Percentiles rank a stretch among this genome's conserved stretches.
These are phyloP conservation scores for Thumatha senex DNA, from an alignment of 2,888 invertebrate genomes.

Conservation along the genomic window DNA sequence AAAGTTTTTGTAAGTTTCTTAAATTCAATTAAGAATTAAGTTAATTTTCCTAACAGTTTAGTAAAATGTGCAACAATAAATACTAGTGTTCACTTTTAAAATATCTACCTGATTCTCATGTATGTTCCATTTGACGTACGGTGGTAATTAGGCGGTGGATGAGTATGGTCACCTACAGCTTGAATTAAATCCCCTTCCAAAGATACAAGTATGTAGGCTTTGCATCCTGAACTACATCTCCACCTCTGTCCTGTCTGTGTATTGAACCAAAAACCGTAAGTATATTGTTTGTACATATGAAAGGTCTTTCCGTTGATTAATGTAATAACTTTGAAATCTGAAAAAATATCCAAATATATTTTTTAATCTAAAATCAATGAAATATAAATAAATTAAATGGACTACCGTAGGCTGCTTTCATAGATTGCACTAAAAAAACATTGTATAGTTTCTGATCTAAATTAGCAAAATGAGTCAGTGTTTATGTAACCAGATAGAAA, in stretches of 20 bases:
- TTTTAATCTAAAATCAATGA: no score
- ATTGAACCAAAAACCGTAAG: slow-evolving; percentile 33
- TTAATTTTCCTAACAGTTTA: no score
- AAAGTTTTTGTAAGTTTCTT: no score
- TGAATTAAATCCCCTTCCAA: slow-evolving; percentile 15
- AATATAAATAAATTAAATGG: no score
- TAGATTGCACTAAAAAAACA: no score
- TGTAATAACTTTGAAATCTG: slow-evolving; percentile 33
- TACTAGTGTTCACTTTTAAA: no score
- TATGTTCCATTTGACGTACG: slow-evolving; percentile 6
- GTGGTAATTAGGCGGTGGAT: slow-evolving; percentile 4
- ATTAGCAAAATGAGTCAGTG: no score
- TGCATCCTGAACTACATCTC: slow-evolving; percentile 35
- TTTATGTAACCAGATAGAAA: no score
- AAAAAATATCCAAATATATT: background rate
- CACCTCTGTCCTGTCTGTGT: slow-evolving; percentile 18
- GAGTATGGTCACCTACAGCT: slow-evolving; percentile 8
- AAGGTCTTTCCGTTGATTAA: slow-evolving; percentile 37
- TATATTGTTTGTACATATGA: slow-evolving; percentile 39
- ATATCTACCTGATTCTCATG: background rate
- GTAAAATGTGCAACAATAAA: no score
- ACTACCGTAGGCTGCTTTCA: no score
- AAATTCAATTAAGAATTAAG: no score
- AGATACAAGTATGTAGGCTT: slow-evolving; percentile 29
- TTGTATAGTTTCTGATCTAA: no score